phyloP scores from a whole-genome alignment of 2,113 vertebrate species.

The Leucoraja erinaceus region DNA sequence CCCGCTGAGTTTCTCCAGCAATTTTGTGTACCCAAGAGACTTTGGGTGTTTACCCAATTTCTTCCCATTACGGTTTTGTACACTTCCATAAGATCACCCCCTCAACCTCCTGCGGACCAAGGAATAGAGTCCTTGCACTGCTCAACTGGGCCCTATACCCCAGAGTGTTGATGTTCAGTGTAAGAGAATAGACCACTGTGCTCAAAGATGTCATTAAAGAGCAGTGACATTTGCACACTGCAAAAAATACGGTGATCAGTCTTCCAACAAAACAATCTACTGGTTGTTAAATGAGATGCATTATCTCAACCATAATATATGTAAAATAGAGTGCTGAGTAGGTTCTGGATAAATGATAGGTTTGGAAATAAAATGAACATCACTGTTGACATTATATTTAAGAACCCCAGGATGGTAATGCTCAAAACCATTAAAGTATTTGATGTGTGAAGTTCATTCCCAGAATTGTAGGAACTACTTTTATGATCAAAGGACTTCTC shows the following conservation, averaged over 20 bases:
- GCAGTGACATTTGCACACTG: constrained; percentile 2
- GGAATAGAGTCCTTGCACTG: no score
- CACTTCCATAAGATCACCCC: no score
- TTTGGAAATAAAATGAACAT: constrained; percentile 4
- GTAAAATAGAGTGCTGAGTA: not conserved
- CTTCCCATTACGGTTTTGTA: no score
- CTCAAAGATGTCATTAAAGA: not conserved
- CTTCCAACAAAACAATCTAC: not conserved
- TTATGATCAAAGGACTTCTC: not conserved
- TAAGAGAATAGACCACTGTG: not conserved
- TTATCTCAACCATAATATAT: not conserved
- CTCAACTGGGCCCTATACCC: no score
- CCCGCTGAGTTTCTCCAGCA: no score
- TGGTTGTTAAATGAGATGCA: not conserved
- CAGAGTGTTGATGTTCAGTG: not conserved
- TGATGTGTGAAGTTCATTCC: not conserved
- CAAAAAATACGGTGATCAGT: not conserved
- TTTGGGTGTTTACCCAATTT: no score
- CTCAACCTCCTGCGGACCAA: no score
- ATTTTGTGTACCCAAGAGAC: no score
- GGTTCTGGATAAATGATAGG: not conserved
- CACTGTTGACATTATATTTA: not conserved
- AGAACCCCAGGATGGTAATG: not conserved
- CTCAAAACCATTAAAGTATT: not conserved
- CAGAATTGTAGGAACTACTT: not conserved